Conservation (phyloP, 1,140 invertebrate genomes). For the Venustaconcha ellipsiformis region DNA sequence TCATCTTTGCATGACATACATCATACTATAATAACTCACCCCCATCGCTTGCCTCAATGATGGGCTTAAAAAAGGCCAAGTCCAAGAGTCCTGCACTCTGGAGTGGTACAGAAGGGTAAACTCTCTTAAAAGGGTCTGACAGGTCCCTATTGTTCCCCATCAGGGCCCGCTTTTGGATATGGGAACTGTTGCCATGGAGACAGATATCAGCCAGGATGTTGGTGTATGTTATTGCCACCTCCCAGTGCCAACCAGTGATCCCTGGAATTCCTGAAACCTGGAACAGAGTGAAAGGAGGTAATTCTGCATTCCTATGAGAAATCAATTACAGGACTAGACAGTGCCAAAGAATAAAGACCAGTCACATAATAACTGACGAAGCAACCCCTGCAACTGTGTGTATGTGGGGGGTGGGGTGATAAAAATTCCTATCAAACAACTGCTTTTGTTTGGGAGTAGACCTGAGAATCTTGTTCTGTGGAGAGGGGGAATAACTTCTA, state of each 20-base stretch:
- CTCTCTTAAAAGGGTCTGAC: conserved; percentile 37
- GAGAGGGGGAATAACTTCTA: too few relatives aligned
- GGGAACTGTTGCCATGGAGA: conserved; percentile 56
- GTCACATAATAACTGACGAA: too few relatives aligned
- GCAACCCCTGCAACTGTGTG: too few relatives aligned
- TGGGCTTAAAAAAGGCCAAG: conserved; percentile 57
- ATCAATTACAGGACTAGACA: too few relatives aligned
- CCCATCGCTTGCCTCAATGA: conserved; percentile 50
- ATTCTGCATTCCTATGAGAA: too few relatives aligned
- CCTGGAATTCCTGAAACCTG: conserved; percentile 56
- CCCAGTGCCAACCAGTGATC: conserved; percentile 66
- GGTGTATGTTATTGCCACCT: conserved; percentile 63
- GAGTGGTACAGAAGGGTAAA: conserved; percentile 38
- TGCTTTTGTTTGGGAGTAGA: too few relatives aligned
- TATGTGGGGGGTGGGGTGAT: too few relatives aligned
- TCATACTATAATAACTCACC: conserved; percentile 32
- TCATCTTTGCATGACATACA: background rate
- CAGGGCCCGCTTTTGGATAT: conserved; percentile 63
- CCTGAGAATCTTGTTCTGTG: too few relatives aligned
- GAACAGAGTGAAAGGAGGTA: background rate
- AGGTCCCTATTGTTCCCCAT: conserved; percentile 53
- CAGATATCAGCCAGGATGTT: conserved; percentile 62
- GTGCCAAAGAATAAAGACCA: too few relatives aligned
- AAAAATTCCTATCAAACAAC: too few relatives aligned
- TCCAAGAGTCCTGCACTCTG: conserved; percentile 63